A percentile compares a stretch with the other conserved stretches of the same genome.
Evolutionary conservation across 2,888 invertebrate species (phyloP).

Genomic region (Drosophila longiperda): DNA sequence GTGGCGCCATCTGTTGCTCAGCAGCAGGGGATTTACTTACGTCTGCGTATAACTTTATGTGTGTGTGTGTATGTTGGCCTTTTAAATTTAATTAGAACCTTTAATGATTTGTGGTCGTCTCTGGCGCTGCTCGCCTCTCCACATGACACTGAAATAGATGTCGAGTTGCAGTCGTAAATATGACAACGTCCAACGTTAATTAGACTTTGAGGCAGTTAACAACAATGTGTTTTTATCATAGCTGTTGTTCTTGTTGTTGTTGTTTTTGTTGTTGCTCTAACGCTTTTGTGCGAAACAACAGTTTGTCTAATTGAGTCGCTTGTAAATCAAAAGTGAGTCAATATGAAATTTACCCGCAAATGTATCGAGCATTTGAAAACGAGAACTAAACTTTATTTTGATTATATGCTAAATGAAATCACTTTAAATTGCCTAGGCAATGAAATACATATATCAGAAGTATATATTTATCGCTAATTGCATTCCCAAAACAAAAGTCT

Average conservation of each 20-base stretch:
- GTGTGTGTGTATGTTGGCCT: constrained; percentile 13
- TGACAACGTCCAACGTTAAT: constrained; percentile 51
- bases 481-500: background rate
- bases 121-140: constrained; percentile 30
- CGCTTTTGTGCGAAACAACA: constrained; percentile 10
- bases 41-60: too few species aligned
- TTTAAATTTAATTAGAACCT: constrained; percentile 58
- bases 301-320: constrained; percentile 10
- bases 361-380: too few species aligned
- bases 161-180: constrained; percentile 65
- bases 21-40: background rate
- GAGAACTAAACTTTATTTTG: background rate
- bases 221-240: constrained; percentile 10
- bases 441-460: too few species aligned
- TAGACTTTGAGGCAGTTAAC: constrained; percentile 49
- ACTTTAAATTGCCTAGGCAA: background rate
- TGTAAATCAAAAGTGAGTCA: constrained; percentile 10
- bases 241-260: background rate
- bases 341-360: background rate
- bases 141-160: constrained; percentile 47
- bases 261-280: background rate
- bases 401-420: background rate
- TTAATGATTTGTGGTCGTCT: constrained; percentile 57
- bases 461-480: background rate
- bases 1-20: constrained; percentile 50